A percentile compares a stretch with the other conserved stretches of the same genome.
These are phyloP conservation scores for Pelodiscus sinensis DNA, from an alignment of 2,113 vertebrate genomes.

Conservation along the genomic window DNA sequence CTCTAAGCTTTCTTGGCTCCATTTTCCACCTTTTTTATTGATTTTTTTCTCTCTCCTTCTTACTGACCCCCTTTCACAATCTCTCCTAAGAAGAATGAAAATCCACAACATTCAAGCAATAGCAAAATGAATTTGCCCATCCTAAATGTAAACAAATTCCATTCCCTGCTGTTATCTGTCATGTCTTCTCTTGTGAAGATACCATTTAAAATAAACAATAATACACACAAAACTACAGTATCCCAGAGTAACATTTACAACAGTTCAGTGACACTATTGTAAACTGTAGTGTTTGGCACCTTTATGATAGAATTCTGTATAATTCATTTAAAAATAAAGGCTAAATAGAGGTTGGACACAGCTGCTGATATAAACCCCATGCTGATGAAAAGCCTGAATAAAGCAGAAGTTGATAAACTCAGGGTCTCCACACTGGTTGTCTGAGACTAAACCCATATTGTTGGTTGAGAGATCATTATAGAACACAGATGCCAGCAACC, in stretches of 20 bases:
- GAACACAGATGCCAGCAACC: not conserved
- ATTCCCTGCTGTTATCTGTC: constrained; percentile 27
- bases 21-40: not conserved
- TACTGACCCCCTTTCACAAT: not conserved
- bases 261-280: not conserved
- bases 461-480: not conserved
- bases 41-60: not conserved
- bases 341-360: not conserved
- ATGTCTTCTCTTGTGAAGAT: not conserved
- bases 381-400: not conserved
- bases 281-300: not conserved
- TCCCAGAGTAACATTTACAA: not conserved
- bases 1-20: constrained; percentile 17
- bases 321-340: not conserved
- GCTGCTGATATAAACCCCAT: not conserved
- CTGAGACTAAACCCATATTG: not conserved
- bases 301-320: not conserved
- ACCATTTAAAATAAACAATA: not conserved
- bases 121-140: constrained; percentile 6
- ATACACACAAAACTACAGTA: not conserved
- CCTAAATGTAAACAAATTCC: constrained; percentile 33
- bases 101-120: constrained; percentile 22
- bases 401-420: not conserved
- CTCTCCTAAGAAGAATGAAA: constrained; percentile 32
- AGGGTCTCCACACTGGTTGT: not conserved